Percentiles rank a stretch among this genome's conserved stretches.
These are phyloP conservation scores for Dicentrarchus labrax DNA, from an alignment of 2,113 vertebrate genomes.

Conservation along the genomic window DNA sequence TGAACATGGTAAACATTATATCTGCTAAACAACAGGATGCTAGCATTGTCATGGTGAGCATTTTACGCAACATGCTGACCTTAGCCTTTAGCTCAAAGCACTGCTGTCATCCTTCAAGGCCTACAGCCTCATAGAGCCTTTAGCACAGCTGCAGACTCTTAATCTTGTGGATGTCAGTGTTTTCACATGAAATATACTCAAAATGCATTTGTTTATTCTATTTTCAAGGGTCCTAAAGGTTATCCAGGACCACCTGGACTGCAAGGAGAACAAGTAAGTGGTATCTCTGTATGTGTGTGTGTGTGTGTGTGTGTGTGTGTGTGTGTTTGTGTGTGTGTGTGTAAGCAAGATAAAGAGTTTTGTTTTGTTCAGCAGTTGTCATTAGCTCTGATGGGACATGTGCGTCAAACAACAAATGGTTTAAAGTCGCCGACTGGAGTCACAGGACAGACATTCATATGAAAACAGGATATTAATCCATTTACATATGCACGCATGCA, in stretches of 20 bases:
- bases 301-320: neutral
- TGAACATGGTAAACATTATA: neutral
- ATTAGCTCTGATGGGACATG: neutral
- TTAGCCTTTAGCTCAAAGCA: neutral
- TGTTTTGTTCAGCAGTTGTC: neutral
- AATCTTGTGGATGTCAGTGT: neutral
- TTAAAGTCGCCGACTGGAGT: neutral
- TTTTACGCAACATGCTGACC: neutral
- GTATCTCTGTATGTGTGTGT: neutral
- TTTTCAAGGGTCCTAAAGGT: conserved; percentile 91
- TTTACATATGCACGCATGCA: neutral
- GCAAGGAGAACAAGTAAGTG: conserved; percentile 91
- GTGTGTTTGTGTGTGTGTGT: neutral
- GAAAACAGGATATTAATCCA: neutral
- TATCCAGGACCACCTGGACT: conserved; percentile 87
- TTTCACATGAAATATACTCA: neutral
- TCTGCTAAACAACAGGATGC: neutral
- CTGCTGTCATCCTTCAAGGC: neutral
- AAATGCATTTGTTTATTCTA: conserved; percentile 42
- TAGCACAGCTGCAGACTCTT: neutral
- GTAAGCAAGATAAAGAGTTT: neutral
- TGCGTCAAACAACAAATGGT: neutral
- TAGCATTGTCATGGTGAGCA: neutral
- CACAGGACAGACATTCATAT: neutral
- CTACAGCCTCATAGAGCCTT: neutral